phyloP scores from a whole-genome alignment of 64 coral and sea anemone species.

The Cladopsammia gracilis region DNA sequence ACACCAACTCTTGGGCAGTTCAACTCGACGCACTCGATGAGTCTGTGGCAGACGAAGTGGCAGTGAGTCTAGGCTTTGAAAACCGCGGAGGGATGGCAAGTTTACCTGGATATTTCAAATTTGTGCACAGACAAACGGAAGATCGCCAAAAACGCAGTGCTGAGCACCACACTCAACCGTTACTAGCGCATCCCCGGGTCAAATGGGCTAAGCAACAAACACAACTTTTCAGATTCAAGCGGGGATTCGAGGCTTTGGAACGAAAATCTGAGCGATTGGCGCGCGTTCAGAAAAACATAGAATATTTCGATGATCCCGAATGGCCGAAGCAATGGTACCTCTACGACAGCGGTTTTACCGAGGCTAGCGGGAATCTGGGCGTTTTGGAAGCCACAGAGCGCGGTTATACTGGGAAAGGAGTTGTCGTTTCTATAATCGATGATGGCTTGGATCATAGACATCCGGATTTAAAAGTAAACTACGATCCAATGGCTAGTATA shows the following conservation, averaged over 20 bases:
- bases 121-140: constrained; percentile 47
- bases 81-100: constrained; percentile 76
- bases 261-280: not conserved
- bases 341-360: constrained; percentile 43
- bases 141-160: constrained; percentile 56
- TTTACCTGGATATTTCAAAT: constrained; percentile 74
- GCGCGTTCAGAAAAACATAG: not conserved
- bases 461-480: constrained; percentile 77
- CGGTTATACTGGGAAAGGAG: constrained; percentile 90
- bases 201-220: constrained; percentile 90
- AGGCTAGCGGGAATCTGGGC: constrained; percentile 66
- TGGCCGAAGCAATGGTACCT: constrained; percentile 92
- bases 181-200: constrained; percentile 79
- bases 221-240: constrained; percentile 69
- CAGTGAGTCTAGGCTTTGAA: constrained; percentile 70
- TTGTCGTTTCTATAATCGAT: constrained; percentile 84
- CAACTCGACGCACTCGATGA: constrained; percentile 80
- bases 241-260: constrained; percentile 22
- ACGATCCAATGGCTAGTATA: constrained; percentile 78
- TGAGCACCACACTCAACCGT: constrained; percentile 37
- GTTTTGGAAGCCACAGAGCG: constrained; percentile 68
- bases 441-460: constrained; percentile 91
- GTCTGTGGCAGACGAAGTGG: constrained; percentile 70
- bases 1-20: constrained; percentile 75
- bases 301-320: constrained; percentile 69